phyloP scores from a whole-genome alignment of 2,888 invertebrate species.

The Xestia sexstrigata region DNA sequence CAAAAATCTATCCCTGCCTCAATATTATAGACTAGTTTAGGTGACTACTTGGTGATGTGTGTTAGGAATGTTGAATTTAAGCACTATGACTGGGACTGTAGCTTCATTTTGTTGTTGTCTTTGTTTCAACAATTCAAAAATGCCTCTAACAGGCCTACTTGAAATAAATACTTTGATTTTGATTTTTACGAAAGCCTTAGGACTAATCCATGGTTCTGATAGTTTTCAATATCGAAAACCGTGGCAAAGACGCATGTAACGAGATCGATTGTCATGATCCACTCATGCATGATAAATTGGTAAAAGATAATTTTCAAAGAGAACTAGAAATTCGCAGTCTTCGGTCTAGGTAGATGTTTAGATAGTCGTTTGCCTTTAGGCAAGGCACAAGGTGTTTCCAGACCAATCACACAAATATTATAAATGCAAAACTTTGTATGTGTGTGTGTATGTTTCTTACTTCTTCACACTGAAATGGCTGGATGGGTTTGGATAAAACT shows the following conservation, averaged over 20 bases:
- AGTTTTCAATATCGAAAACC: background rate
- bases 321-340: background rate
- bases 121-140: no score
- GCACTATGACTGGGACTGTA: no score
- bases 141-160: no score
- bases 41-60: slow-evolving; percentile 1
- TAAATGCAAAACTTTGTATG: background rate
- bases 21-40: slow-evolving; percentile 49
- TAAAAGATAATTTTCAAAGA: background rate
- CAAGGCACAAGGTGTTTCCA: no score
- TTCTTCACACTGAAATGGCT: background rate
- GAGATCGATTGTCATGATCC: background rate
- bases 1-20: slow-evolving; percentile 53
- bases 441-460: background rate
- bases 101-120: no score
- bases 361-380: background rate
- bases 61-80: background rate
- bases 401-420: background rate
- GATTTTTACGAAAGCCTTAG: background rate
- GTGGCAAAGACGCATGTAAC: background rate
- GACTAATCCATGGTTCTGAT: background rate
- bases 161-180: no score
- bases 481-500: background rate
- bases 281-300: background rate
- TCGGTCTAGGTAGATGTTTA: background rate